phyloP scores from a whole-genome alignment of 1,140 invertebrate species.

The Leptoteleia sp. region DNA sequence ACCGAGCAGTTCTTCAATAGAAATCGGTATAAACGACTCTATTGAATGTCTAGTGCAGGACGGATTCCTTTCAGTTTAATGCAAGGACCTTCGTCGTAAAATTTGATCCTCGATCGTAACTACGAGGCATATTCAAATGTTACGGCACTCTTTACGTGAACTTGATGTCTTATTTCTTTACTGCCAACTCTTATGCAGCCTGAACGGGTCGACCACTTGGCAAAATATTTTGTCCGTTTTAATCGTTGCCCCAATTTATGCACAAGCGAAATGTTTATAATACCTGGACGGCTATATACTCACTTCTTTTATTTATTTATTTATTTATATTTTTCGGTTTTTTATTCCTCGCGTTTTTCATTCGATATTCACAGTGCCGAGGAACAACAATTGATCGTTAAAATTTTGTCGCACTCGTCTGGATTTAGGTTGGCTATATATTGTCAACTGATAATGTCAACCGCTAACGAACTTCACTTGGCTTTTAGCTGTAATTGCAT shows the following conservation, averaged over 20 bases:
- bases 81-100: slow-evolving; percentile 40
- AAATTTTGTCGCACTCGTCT: too few relatives aligned
- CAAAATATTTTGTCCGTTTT: slow-evolving; percentile 25
- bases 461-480: slow-evolving; percentile 29
- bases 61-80: slow-evolving; percentile 43
- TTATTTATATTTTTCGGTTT: too few relatives aligned
- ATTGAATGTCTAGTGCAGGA: slow-evolving; percentile 52
- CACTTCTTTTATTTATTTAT: too few relatives aligned
- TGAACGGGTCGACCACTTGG: slow-evolving; percentile 23
- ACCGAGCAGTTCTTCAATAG: slow-evolving; percentile 32
- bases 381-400: too few relatives aligned
- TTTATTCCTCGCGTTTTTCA: too few relatives aligned
- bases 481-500: slow-evolving; percentile 30
- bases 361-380: too few relatives aligned
- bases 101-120: slow-evolving; percentile 56
- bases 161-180: slow-evolving; percentile 50
- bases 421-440: not conserved
- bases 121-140: slow-evolving; percentile 57
- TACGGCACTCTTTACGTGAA: slow-evolving; percentile 48
- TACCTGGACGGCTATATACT: too few relatives aligned
- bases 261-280: not conserved
- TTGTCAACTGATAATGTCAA: slow-evolving; percentile 18
- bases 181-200: slow-evolving; percentile 40
- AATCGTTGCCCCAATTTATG: not conserved
- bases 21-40: slow-evolving; percentile 53